Base-by-base conservation (phyloP, 1,140 invertebrate genomes). In the Drosophila malerkotliana region DNA sequence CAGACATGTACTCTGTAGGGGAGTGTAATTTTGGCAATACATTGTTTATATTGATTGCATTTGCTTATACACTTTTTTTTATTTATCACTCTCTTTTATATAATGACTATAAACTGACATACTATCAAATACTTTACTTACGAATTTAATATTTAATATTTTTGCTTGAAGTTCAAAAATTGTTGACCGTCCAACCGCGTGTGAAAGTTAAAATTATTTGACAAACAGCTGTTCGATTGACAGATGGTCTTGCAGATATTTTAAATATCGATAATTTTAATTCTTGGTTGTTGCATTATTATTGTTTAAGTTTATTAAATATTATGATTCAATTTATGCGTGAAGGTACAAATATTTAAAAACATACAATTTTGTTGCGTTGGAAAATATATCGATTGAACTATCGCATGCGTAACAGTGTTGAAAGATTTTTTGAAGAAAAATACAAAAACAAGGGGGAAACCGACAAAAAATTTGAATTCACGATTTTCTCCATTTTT, bases 11-110 rank as follows among this genome's bases (percentile, higher is more conserved):
- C 3, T 52, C 59, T 72, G 68, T 15, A 24, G 55, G n/a, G n/a
- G 2, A 72, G 68, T 72, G 68, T 72, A 45, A 9, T 30, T 30
- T 69, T 47, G 47, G 66, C 47, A 72, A 69, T 69, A 26, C 26
- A 14, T 47, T 49, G 44, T 69, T 69, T 32, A 60, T 34, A 32
- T 45, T 28, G 2, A n/a, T 39, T 56, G 5, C 4, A 10, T 14
- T 15, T 15, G 4, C 1, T 45, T 9, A n/a, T 12, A 7, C 14
- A 14, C 44, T 57, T 18, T 12, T 12, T 21, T 10, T 3, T 1
- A 15, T 7, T 3, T 45, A 3, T 3, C 5, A 8, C 12, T 14
- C n/a, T 4, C 3, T 30, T 37, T 37, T 12, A 12, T 3, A 21
- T 21, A 21, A 0, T 3, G 21, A 21, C 3, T 3, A 3, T 21